Evolutionary conservation across 1,140 invertebrate species (phyloP), one percentile per base, ranked within the genome.

Genomic region (Lysiphlebus fabarum): DNA sequence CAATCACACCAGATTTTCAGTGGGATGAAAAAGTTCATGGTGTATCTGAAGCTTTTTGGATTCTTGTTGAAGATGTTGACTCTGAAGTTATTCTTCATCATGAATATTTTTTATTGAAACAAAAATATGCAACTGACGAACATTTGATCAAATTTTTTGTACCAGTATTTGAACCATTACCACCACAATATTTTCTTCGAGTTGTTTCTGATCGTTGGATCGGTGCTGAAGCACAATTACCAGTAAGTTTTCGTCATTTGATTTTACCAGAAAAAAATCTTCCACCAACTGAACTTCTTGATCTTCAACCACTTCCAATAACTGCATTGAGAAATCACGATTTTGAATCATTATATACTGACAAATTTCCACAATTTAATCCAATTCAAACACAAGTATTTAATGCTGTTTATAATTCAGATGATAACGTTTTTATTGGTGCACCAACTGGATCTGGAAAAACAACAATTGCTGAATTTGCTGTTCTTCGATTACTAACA

Each of bases 311-410:
- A 1, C 78, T 99, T 43, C 96, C 96, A 0, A 89, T 90, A 38
- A 90, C 90, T 0, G 92, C 91, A 7, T 70, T 93, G 7, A 69
- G 94, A 62, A 98, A 98, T 75, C 76, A 86, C 0, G 84, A 86
- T 47, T 98, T 90, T 74, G 95, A 99, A 74, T 78, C 82, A 6
- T 78, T 99, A 6, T 99, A 99, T 69, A 81, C 80, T 5, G 86
- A 93, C 6, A 88, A 88, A 62, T 95, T 98, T 70, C 87, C 87
- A 10, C 93, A 96, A 74, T 99, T 99, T 75, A 99, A 99, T 82
- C 95, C 97, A 0, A 98, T 99, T 63, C 98, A 99, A 76, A 99
- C 98, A 0, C 98, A 99, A 83, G 96, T 99, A 5, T 99, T 99
- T 74, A 99, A 99, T 76, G 92, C 96, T 0, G 89, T 99, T 1